phyloP scores from a whole-genome alignment of 2,888 invertebrate genomes.

The Euclidia mi region DNA sequence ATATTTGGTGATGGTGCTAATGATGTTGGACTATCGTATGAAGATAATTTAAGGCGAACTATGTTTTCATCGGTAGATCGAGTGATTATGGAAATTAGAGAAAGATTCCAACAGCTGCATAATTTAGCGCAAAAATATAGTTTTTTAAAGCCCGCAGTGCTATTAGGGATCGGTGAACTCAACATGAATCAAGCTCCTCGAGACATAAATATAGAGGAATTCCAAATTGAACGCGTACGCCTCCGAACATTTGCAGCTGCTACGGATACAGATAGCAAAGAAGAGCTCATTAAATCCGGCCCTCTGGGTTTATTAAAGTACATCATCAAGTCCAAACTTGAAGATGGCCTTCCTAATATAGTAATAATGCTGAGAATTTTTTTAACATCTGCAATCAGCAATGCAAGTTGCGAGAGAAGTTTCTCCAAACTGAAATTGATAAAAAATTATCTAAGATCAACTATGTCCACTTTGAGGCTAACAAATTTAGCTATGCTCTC shows the following conservation, averaged over 20 bases:
- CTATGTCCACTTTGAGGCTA: neutral
- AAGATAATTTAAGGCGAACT: constrained; percentile 27
- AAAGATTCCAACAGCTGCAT: neutral
- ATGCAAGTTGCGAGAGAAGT: too few species aligned
- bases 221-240: neutral
- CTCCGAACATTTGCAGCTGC: neutral
- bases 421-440: neutral
- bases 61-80: constrained; percentile 28
- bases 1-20: constrained; percentile 20
- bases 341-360: neutral
- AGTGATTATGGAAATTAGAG: constrained; percentile 14
- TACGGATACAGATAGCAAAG: neutral
- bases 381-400: too few species aligned
- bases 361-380: neutral
- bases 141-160: neutral
- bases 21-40: constrained; percentile 27
- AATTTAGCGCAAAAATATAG: neutral
- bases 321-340: neutral
- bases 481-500: constrained; percentile 30
- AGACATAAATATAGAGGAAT: neutral
- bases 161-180: neutral
- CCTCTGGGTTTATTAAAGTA: neutral
- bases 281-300: neutral
- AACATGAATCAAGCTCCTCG: neutral
- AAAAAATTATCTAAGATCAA: neutral